Evolutionary conservation across 2,113 vertebrate genomes (phyloP), one percentile per base, ranked within the genome.

Genomic region (Phylloscopus trochilus): DNA sequence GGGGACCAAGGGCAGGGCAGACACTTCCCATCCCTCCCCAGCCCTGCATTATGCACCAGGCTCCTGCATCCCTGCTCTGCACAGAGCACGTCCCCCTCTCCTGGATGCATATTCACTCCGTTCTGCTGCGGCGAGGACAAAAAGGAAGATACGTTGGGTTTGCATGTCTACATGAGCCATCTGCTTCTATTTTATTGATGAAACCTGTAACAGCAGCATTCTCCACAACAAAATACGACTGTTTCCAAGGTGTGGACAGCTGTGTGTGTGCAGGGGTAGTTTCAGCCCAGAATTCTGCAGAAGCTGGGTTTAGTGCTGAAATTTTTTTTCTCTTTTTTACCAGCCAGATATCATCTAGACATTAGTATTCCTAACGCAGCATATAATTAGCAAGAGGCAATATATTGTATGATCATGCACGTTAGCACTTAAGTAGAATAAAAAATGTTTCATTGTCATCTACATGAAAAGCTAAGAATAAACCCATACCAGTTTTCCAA

Each of bases 161-260:
- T 97, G 96, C 97, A 97, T 96, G 76, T 96, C 93, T 96, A 91
- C 95, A 95, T 84, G 97, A 97, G 95, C 96, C 97, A 98, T 97
- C 97, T 98, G 97, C 84, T 97, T 93, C 94, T 95, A 91, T 92
- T 98, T 98, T 98, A 97, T 97, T 97, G 97, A 97, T 94, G 96
- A 97, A 97, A 93, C 86, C 92, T 72, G 53, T n/a, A 96, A 93
- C 89, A 95, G 66, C 90, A 96, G 77, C 64, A 28, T 93, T 96
- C 69, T 73, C 64, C 27, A 9, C 51, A 58, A 95, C 95, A 98
- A 97, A 97, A 93, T 19, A 88, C 74, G 83, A 89, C 88, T 95
- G 83, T 86, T 92, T 95, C 93, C 93, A 87, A 93, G 76, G 91
- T 97, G 92, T 86, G 87, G 95, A 96, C 75, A 84, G 76, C 58